Conservation (phyloP, 2,888 invertebrate genomes). For the Phania funesta region DNA sequence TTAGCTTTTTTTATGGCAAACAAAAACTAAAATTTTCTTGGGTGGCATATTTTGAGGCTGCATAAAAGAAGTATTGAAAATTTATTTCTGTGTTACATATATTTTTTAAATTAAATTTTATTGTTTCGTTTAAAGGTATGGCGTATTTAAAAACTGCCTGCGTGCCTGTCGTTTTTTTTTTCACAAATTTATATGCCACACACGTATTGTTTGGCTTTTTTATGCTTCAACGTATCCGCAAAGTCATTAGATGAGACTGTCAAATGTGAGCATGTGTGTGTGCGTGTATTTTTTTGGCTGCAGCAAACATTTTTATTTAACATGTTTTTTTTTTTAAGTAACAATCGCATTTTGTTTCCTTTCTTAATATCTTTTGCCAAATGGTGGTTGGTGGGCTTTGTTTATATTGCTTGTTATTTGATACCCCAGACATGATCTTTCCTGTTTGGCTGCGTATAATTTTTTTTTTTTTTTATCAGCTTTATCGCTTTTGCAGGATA, state of each 20-base stretch:
- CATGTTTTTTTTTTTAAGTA: background rate
- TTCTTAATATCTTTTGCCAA: background rate
- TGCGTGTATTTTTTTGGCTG: background rate
- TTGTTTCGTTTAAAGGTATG: background rate
- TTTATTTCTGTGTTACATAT: background rate
- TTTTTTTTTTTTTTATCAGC: background rate
- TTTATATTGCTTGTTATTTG: conserved; percentile 40
- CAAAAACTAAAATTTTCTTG: background rate
- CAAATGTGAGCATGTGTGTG: conserved; percentile 23
- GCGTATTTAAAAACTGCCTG: background rate
- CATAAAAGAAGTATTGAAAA: conserved; percentile 1
- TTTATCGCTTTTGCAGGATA: conserved; percentile 4
- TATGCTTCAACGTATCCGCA: conserved; percentile 45
- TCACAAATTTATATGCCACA: conserved; percentile 59
- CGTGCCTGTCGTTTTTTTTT: conserved; percentile 16
- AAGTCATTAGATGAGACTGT: conserved; percentile 45
- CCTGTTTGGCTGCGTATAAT: conserved; percentile 29
- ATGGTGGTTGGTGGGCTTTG: background rate
- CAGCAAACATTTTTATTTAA: background rate
- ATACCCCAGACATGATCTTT: conserved; percentile 62
- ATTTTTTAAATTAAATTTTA: background rate
- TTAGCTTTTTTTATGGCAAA: background rate
- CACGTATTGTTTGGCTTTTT: conserved; percentile 43
- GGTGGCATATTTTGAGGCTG: conserved; percentile 9
- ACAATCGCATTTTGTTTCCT: conserved; percentile 8